phyloP scores from a whole-genome alignment of 2,113 vertebrate species.

The Heteronetta atricapilla region DNA sequence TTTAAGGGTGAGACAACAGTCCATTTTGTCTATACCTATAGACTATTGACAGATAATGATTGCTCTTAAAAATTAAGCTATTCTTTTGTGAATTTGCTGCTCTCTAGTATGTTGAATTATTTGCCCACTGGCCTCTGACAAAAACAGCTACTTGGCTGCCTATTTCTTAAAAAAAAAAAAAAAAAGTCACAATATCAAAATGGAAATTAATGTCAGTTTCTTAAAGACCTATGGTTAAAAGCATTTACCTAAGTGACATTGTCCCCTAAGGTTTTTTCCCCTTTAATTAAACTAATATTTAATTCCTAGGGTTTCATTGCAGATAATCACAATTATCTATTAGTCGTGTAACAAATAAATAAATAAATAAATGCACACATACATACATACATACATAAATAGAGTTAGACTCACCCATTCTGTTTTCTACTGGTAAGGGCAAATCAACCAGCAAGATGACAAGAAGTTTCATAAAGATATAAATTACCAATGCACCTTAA shows the following conservation, averaged over 20 bases:
- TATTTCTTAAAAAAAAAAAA: not conserved
- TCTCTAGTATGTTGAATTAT: not conserved
- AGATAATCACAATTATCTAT: not conserved
- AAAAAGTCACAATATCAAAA: not conserved
- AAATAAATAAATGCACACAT: not conserved
- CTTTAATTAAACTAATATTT: not conserved
- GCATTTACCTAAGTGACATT: not conserved
- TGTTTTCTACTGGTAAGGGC: not conserved
- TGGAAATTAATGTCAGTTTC: not conserved
- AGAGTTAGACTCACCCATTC: not conserved
- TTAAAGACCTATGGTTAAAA: not conserved
- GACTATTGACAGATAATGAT: not conserved
- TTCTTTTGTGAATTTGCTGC: not conserved
- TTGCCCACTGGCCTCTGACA: not conserved
- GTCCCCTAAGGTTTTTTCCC: not conserved
- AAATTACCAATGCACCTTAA: not conserved
- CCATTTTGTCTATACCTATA: not conserved
- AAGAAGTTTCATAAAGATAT: not conserved
- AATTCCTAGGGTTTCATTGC: not conserved
- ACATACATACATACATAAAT: no score
- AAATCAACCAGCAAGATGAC: not conserved
- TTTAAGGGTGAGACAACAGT: not conserved
- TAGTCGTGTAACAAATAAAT: not conserved
- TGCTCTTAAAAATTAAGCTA: not conserved
- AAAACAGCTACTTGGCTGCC: not conserved